phyloP scores from a whole-genome alignment of 2,113 vertebrate genomes.

The Thomomys bottae region DNA sequence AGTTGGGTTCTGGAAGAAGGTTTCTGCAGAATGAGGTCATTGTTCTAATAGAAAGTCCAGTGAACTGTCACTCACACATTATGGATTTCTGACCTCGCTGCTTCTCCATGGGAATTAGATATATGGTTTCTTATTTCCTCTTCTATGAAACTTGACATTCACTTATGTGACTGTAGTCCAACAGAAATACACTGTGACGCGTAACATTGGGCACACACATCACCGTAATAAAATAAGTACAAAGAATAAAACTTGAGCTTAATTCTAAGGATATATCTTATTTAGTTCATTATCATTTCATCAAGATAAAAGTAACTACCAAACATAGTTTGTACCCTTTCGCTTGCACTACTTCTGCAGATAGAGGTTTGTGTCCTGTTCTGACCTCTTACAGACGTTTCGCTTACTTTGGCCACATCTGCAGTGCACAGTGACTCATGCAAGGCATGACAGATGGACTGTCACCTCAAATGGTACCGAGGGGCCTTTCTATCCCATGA shows the following conservation, averaged over 20 bases:
- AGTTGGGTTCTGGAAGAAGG: neutral
- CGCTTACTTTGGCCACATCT: too few relatives aligned
- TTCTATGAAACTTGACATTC: neutral
- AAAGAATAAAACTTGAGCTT: neutral
- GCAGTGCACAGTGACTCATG: neutral
- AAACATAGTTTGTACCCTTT: neutral
- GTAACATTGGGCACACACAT: neutral
- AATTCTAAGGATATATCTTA: neutral
- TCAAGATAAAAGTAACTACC: neutral
- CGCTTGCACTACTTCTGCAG: neutral
- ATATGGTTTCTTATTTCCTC: neutral
- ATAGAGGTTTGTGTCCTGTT: neutral
- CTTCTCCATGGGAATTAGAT: neutral
- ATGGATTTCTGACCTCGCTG: neutral
- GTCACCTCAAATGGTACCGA: neutral
- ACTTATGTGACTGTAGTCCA: neutral
- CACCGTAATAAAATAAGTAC: neutral
- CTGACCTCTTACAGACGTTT: neutral
- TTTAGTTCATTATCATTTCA: neutral
- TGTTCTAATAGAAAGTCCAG: neutral
- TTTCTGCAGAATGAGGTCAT: neutral
- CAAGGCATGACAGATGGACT: neutral
- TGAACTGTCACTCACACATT: neutral
- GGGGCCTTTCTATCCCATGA: neutral
- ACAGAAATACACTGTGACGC: neutral